These are phyloP conservation scores for Microtus oregoni DNA, from an alignment of 2,113 vertebrate species.

Conservation along the genomic window DNA sequence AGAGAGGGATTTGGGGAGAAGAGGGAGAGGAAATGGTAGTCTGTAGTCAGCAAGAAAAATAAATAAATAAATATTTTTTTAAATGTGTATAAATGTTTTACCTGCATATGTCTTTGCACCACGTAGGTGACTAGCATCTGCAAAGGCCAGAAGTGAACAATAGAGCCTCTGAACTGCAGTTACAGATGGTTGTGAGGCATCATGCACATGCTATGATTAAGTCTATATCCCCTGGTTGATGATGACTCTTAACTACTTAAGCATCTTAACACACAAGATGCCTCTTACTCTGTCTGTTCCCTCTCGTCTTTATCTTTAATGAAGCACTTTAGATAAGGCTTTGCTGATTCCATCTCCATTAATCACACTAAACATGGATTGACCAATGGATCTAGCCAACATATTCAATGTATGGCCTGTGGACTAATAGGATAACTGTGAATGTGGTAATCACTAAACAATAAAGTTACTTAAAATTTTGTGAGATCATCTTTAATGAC, in stretches of 20 bases:
- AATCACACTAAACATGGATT: slow-evolving; percentile 72
- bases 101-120: neutral
- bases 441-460: neutral
- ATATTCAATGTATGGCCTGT: neutral
- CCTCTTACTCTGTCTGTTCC: neutral
- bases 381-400: slow-evolving; percentile 74
- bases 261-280: neutral
- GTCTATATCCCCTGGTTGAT: neutral
- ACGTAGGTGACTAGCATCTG: neutral
- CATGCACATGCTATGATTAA: neutral
- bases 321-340: slow-evolving; percentile 28
- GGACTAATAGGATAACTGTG: neutral
- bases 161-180: neutral
- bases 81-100: neutral
- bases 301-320: neutral
- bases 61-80: neutral
- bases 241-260: neutral
- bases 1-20: rapidly evolving
- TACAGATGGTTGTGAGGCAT: too few species aligned
- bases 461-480: too few species aligned
- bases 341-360: slow-evolving; percentile 59
- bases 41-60: neutral
- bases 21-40: neutral
- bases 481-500: neutral
- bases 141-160: neutral